These are phyloP conservation scores for Hylyphantes graminicola DNA, from an alignment of 1,140 invertebrate species.

Conservation along the genomic window DNA sequence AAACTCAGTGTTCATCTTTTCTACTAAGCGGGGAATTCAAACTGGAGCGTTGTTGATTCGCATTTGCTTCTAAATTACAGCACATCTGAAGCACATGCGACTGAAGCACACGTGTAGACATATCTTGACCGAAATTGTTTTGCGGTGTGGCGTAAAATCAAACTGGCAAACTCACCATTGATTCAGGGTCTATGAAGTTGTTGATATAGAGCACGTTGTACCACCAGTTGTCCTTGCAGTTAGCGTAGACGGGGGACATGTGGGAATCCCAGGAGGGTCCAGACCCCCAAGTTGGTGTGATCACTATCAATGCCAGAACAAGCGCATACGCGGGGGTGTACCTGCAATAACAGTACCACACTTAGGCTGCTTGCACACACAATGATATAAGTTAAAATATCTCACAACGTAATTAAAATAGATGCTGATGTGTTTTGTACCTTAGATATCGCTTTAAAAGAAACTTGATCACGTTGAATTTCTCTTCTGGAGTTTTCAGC, in stretches of 20 bases:
- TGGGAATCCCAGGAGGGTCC: constrained; percentile 33
- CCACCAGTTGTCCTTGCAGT: constrained; percentile 52
- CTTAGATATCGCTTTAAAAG: constrained; percentile 28
- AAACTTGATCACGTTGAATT: constrained; percentile 15
- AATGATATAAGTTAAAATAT: too few species aligned
- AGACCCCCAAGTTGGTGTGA: constrained; percentile 46
- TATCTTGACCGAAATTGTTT: too few species aligned
- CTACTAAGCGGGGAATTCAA: too few species aligned
- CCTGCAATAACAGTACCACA: constrained; percentile 1
- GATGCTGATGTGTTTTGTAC: neutral
- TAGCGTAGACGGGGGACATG: constrained; percentile 36
- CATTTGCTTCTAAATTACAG: too few species aligned
- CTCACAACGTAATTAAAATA: too few species aligned
- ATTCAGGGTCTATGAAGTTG: constrained; percentile 40
- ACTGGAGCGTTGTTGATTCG: too few species aligned
- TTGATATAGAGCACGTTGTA: constrained; percentile 53
- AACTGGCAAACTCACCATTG: constrained; percentile 3
- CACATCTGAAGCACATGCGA: too few species aligned
- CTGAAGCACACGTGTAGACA: too few species aligned
- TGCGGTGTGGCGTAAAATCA: too few species aligned
- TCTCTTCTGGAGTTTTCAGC: constrained; percentile 26
- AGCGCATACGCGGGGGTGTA: constrained; percentile 36
- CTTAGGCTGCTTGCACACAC: too few species aligned
- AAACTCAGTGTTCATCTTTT: too few species aligned
- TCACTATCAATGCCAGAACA: constrained; percentile 13